phyloP scores from a whole-genome alignment of 2,888 invertebrate species.

The Limenitis camilla region DNA sequence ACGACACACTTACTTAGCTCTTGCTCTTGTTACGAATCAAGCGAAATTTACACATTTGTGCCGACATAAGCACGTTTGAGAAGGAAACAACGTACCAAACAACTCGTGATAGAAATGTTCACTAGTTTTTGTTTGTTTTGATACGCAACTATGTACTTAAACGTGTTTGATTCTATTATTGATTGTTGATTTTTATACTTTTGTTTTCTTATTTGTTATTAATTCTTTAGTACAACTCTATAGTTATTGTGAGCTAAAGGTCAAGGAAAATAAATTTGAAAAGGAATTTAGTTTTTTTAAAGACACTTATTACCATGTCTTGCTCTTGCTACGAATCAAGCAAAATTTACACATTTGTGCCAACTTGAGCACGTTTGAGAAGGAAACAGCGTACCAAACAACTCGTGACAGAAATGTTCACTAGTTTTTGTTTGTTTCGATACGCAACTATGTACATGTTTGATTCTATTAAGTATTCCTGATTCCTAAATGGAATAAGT shows the following conservation, averaged over 20 bases:
- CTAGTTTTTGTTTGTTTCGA: background rate
- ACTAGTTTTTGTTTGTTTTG: background rate
- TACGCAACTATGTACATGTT: background rate
- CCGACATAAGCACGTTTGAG: conserved; percentile 8
- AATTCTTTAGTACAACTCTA: too few relatives aligned
- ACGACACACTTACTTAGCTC: conserved; percentile 64
- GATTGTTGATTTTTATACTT: too few relatives aligned
- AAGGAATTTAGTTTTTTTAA: too few relatives aligned
- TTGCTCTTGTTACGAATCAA: conserved; percentile 53
- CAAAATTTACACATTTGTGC: conserved; percentile 28
- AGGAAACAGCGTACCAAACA: background rate
- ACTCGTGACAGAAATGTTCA: background rate
- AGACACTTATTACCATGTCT: too few relatives aligned
- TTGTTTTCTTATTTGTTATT: too few relatives aligned
- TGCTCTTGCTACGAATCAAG: conserved; percentile 52
- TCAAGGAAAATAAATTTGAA: too few relatives aligned
- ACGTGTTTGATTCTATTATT: too few relatives aligned
- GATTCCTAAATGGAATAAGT: too few relatives aligned
- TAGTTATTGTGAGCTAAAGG: too few relatives aligned
- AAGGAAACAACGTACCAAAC: background rate
- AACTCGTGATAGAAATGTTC: background rate
- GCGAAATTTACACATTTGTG: conserved; percentile 28
- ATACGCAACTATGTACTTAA: background rate
- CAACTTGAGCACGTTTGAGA: conserved; percentile 7
- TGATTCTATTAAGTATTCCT: too few relatives aligned